Base-by-base conservation (phyloP, 2,888 invertebrate genomes). In the Baccha elongata region DNA sequence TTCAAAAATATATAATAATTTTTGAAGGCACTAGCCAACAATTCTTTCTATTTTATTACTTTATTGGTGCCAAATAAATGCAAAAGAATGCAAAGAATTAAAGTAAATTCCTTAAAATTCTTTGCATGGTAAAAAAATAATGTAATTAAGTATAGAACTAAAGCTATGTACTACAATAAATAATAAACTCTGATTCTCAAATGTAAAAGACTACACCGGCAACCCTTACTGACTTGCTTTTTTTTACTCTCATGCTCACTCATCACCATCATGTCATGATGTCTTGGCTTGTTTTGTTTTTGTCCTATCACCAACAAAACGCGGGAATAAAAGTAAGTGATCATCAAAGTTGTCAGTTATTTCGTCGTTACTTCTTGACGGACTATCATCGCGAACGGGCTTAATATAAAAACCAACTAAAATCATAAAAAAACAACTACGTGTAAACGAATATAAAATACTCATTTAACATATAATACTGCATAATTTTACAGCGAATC, bases 281-380 rank as follows among this genome's bases (percentile, higher is more conserved):
- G 35, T 58, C 4, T 29, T 44, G 13, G 29, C 29, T 15, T 17
- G n/a, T 32, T 11, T 29, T 15, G 11, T 29, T 10, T 26, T 58
- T 44, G 44, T 32, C 13, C 7, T 44, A 8, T n/a, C 29, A 44
- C n/a, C 32, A 21, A 21, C 26, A 37, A 60, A 15, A 29, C 44
- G 60, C 60, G 50, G 50, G 71, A 81, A 84, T 84, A 84, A 79
- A 84, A 74, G 35, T 74, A 79, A 65, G 48, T 60, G 78, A 64
- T 55, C 40, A 46, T 40, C 55, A 17, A 11, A 64, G 52, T 52
- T 42, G 65, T 64, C 23, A 32, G 75, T 80, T 84, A 84, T 71
- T 75, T 80, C 64, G 72, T 80, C 75, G 37, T 55, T 75, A 80
- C 67, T 21, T 72, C 80, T 84, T 80, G 80, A 75, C 80, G 80